Conservation (phyloP, 2,797 vertebrate genomes). For the Neosalanx taihuensis region DNA sequence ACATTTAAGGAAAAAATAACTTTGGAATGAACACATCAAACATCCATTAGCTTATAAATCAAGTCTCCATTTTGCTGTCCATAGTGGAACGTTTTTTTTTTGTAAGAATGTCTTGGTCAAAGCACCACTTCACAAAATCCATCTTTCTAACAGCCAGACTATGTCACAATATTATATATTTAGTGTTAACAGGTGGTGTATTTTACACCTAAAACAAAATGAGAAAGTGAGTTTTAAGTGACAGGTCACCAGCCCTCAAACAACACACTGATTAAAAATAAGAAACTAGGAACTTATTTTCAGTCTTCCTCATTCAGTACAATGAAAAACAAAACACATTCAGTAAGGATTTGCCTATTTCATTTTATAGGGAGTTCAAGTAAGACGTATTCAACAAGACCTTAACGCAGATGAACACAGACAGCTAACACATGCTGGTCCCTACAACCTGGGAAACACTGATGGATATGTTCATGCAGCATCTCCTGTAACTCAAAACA, state of each 20-base stretch:
- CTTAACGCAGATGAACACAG: background rate
- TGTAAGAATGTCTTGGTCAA: no score
- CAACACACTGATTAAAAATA: background rate
- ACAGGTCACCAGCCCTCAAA: background rate
- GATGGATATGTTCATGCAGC: constrained; percentile 35
- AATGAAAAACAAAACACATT: background rate
- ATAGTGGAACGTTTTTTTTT: no score
- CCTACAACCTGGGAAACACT: constrained; percentile 23
- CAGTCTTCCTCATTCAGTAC: background rate
- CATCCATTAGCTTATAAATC: constrained; percentile 38
- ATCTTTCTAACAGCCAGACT: no score
- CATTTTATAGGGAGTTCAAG: background rate
- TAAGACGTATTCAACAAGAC: background rate
- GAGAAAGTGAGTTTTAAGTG: background rate
- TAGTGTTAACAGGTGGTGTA: background rate
- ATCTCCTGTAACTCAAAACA: constrained; percentile 41
- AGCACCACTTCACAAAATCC: no score
- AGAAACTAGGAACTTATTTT: background rate
- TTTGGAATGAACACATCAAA: constrained; percentile 9
- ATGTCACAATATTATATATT: background rate
- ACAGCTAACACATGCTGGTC: constrained; percentile 4
- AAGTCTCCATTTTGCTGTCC: background rate
- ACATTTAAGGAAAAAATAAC: constrained; percentile 24
- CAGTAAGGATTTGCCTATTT: background rate
- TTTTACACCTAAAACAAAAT: background rate